Evolutionary conservation across 2,888 invertebrate genomes (phyloP), one percentile per base, ranked within the genome.

Genomic region (Amblyjoppa fuscipennis): DNA sequence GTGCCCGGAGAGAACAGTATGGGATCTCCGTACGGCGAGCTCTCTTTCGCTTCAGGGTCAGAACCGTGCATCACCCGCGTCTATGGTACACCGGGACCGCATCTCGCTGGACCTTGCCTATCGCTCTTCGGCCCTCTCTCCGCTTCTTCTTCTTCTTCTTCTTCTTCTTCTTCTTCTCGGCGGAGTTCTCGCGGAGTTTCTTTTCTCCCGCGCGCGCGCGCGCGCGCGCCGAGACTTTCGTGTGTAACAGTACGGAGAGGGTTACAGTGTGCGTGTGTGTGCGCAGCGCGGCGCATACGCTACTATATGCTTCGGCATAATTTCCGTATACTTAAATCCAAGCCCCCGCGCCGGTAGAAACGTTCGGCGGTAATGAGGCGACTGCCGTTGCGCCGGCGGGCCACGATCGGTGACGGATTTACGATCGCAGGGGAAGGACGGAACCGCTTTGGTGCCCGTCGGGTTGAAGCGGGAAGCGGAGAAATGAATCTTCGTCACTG

Each of bases 31-130:
- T 83, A 75, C 51, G 68, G 56, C 76, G 78, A 83, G 84, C 84
- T 82, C 86, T 85, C 91, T 92, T 92, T 91, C 91, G 89, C 91
- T 88, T 92, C 92, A 93, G 93, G 93, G 93, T 93, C 93, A 93
- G 90, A 91, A 91, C 90, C 91, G 92, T 93, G 92, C 92, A 92
- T 92, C 93, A 92, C 90, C 91, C 90, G 89, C 89, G 90, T 90
- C 90, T 90, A 89, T 88, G 89, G 88, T 87, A 81, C 69, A 61
- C 83, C 84, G 68, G 80, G 69, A 83, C 71, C 68, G 70, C 56
- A 45, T 75, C 51, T 70, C 78, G 25, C 59, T 66, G 68, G 82
- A 81, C 80, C 87, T 85, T 87, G 77, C 88, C 85, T 87, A 86
- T 86, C 85, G 77, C 70, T 84, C 78, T 86, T 68, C 78, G 11